These are phyloP conservation scores for Lepus americanus DNA, from an alignment of 2,113 vertebrate species.

Conservation along the genomic window DNA sequence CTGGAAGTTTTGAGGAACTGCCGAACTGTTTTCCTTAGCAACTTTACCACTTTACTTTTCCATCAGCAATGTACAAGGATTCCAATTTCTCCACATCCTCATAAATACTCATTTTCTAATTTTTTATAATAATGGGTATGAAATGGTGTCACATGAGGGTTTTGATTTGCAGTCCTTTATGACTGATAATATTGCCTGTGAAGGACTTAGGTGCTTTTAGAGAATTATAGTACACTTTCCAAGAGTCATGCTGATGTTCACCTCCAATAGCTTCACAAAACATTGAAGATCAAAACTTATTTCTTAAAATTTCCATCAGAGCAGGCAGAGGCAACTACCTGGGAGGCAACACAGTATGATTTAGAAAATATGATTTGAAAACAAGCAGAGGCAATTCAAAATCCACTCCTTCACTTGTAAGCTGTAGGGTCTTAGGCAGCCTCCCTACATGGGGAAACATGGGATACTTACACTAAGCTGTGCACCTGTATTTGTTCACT, in stretches of 20 bases:
- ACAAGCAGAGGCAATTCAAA: background rate
- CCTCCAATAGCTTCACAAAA: background rate
- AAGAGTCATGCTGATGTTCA: background rate
- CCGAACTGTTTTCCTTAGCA: background rate
- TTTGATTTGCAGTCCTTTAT: background rate
- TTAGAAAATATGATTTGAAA: background rate
- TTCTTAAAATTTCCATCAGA: background rate
- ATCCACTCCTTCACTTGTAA: background rate
- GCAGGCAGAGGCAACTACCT: background rate
- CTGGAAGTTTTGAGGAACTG: slow-evolving; percentile 1
- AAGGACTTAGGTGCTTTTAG: background rate
- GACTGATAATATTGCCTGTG: background rate
- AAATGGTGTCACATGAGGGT: background rate
- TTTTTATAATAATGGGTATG: background rate
- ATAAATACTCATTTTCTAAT: background rate
- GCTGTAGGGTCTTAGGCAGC: background rate
- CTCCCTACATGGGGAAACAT: background rate
- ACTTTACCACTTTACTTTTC: background rate
- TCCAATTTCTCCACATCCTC: background rate
- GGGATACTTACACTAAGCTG: background rate
- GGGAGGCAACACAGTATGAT: background rate
- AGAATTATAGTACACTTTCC: background rate
- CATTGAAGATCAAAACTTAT: background rate
- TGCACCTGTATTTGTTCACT: background rate
- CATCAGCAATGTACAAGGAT: background rate